Evolutionary conservation across 1,140 invertebrate genomes (phyloP), one percentile per base, ranked within the genome.

Genomic region (Monomorium pharaonis): DNA sequence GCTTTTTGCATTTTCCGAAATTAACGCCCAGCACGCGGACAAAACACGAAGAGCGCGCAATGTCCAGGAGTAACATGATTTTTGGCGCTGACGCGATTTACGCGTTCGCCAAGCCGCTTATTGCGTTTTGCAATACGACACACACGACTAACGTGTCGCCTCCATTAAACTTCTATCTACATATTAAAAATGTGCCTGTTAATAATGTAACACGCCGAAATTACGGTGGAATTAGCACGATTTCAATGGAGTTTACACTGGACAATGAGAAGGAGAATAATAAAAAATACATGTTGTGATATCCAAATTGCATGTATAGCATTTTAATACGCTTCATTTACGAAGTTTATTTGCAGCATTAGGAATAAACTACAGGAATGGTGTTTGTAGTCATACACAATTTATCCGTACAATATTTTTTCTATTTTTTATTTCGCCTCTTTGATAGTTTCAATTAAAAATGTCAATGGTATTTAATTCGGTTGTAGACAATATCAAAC

Each of bases 61-160:
- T 74, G 51, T 83, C 67, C 78, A n/a, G 42, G 67, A 33, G 78
- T 72, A 74, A 83, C 67, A 47, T 74, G 51, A 83, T 83, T 83
- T 74, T 83, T 74, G 78, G 78, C 67, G 37, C 27, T 58, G 58
- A 24, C 54, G 27, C 42, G 78, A 83, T 83, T 72, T 58, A 37
- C 67, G 24, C 78, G 37, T 27, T 69, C 37, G 65, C 78, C 65
- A 58, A 56, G 14, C 78, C 14, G 37, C 56, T 18, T 54, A 21
- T 49, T 81, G 47, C 51, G 56, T 47, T 78, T 65, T 47, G 56
- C 69, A 75, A 33, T 30, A n/a, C 30, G 49, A 27, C 30, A 5
- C 56, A 56, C 75, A 49, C 63, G 75, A 58, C 60, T 58, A 72
- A 83, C 54, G 51, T 54, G 54, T 33, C 49, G 47, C 18, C 44